Percentiles rank a stretch among this genome's conserved stretches.
phyloP scores from a whole-genome alignment of 1,140 invertebrate species.

The Cataglyphis hispanica region DNA sequence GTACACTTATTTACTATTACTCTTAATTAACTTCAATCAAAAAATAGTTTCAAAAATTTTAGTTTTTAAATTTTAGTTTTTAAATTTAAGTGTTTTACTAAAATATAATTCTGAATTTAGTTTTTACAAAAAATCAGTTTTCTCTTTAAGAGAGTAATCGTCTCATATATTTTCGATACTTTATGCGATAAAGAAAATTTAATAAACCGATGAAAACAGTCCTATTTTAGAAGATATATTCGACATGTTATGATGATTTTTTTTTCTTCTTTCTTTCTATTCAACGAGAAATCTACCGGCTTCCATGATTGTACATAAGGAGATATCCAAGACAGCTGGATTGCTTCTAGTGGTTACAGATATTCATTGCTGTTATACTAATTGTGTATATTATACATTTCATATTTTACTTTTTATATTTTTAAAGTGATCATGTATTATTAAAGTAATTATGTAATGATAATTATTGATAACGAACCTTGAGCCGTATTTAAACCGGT shows the following conservation, averaged over 20 bases:
- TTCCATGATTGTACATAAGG: slow-evolving; percentile 23
- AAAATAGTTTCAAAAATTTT: no score
- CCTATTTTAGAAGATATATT: background rate
- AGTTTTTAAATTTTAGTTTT: no score
- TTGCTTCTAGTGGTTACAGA: slow-evolving; percentile 11
- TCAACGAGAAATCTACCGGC: slow-evolving; percentile 12
- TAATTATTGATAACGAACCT: background rate
- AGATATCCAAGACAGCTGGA: slow-evolving; percentile 13
- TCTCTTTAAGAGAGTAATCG: background rate
- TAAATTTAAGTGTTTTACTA: no score
- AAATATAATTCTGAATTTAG: no score
- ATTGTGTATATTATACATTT: background rate
- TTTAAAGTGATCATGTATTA: no score
- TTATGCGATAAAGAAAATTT: background rate
- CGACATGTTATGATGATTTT: background rate
- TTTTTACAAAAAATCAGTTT: background rate
- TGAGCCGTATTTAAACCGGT: no score
- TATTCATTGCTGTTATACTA: slow-evolving; percentile 21
- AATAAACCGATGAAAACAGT: background rate
- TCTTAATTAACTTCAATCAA: background rate
- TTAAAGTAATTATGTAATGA: no score
- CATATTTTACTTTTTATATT: background rate
- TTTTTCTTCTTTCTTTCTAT: slow-evolving; percentile 4
- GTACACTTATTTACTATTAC: background rate
- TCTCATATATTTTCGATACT: background rate